Conservation (phyloP, 2,888 invertebrate species). For the Epiblema foenella region DNA sequence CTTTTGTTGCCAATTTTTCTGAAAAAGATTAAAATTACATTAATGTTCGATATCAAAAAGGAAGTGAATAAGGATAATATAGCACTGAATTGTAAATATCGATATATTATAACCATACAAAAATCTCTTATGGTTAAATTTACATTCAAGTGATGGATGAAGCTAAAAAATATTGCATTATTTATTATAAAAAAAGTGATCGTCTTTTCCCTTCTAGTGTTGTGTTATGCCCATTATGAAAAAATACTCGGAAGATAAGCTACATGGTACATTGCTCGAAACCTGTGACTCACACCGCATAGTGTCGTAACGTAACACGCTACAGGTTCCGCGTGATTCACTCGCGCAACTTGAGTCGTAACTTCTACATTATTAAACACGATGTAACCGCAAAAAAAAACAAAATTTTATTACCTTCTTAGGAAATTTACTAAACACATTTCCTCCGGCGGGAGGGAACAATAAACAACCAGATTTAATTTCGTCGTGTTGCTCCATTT, state of each 20-base stretch:
- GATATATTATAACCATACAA: background rate
- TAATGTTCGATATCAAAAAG: background rate
- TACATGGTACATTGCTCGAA: constrained; percentile 29
- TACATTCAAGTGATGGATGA: background rate
- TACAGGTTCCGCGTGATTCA: constrained; percentile 42
- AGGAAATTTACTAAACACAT: constrained; percentile 90
- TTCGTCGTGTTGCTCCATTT: constrained; percentile 90
- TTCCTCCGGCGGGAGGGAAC: constrained; percentile 88
- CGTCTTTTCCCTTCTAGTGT: background rate
- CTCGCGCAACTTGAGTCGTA: constrained; percentile 39
- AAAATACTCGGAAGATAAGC: constrained; percentile 36
- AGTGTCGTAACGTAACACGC: constrained; percentile 37
- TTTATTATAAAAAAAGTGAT: background rate
- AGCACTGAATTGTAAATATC: background rate
- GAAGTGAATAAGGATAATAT: background rate
- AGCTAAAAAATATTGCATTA: background rate
- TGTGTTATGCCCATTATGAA: constrained; percentile 4
- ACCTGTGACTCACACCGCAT: constrained; percentile 39
- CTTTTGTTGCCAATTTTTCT: constrained; percentile 95
- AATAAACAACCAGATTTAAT: constrained; percentile 90
- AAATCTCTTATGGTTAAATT: background rate
- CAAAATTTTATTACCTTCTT: constrained; percentile 84
- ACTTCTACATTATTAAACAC: constrained; percentile 39
- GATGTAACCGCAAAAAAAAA: constrained; percentile 17
- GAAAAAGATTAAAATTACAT: constrained; percentile 60